Evolutionary conservation across 1,140 invertebrate genomes (phyloP), one percentile per base, ranked within the genome.

Genomic region (Dendrolimus punctatus): DNA sequence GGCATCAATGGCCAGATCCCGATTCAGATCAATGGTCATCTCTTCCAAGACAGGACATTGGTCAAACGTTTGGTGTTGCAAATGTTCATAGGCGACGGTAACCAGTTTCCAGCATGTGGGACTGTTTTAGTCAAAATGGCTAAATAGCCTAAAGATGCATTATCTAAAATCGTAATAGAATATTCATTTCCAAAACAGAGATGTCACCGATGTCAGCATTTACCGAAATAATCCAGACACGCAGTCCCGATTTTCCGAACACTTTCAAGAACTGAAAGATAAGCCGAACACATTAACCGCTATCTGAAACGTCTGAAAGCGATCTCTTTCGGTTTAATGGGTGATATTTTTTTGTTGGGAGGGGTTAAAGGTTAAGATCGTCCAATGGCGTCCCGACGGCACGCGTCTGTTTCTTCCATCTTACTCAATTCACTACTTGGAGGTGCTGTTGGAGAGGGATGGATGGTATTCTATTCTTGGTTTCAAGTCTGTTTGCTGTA

Each of bases 261-360:
- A n/a, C 38, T 6, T 9, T 8, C 0, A 41, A 10, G n/a, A 8
- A 49, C 39, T 45, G 58, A 55, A 60, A 74, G 67, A 73, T 71
- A 72, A 71, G 63, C 59, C 40, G 39, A 55, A 62, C 66, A 57
- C 57, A 68, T 51, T 46, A 57, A 57, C 37, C 58, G 53, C 48
- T 71, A 80, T 76, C 76, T 76, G 68, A 62, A 71, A 54, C 23
- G 23, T 23, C 74, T 73, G 80, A 74, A 80, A 71, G 64, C 60
- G 66, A 73, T 77, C 67, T 71, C 68, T 71, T 80, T 72, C 71
- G 68, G 74, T 77, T 68, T 82, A 81, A 85, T 82, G 79, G 76
- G 66, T 62, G 71, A 80, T 80, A 73, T 79, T 84, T 82, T 84
- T 81, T 75, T 71, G 69, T 74, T 81, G 80, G 79, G 80, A 71